Conservation (phyloP, 2,113 vertebrate species). For the Odobenus rosmarus region DNA sequence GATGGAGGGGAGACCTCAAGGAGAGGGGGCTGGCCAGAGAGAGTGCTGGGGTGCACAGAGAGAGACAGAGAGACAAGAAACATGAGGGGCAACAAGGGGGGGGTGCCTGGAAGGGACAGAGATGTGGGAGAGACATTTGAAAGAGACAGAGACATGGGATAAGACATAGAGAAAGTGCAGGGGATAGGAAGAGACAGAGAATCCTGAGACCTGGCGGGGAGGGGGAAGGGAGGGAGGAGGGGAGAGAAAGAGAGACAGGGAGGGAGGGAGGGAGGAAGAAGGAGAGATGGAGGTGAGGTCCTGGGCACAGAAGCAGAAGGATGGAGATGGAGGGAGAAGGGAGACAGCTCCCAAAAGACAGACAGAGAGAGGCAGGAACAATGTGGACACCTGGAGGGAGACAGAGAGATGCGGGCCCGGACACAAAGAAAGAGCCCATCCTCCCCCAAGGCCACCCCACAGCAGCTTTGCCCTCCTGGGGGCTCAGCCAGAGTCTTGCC, state of each 20-base stretch:
- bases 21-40: not conserved
- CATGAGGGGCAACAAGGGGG: too few species aligned
- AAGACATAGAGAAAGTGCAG: too few species aligned
- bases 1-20: not conserved
- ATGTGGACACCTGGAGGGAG: too few species aligned
- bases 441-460: not conserved
- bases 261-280: fast-evolving
- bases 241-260: not conserved
- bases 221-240: not conserved
- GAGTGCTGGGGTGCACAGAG: not conserved
- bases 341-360: not conserved
- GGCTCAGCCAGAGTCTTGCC: not conserved
- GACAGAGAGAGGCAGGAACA: not conserved
- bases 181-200: fast-evolving
- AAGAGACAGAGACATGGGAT: not conserved
- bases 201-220: not conserved
- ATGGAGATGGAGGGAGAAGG: not conserved
- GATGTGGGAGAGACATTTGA: not conserved
- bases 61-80: not conserved
- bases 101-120: not conserved
- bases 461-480: not conserved
- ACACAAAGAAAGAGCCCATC: not conserved
- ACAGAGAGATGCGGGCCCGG: not conserved
- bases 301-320: not conserved
- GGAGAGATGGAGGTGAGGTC: not conserved